Conservation (phyloP, 1,140 invertebrate genomes). For the Nixonia krombeini region DNA sequence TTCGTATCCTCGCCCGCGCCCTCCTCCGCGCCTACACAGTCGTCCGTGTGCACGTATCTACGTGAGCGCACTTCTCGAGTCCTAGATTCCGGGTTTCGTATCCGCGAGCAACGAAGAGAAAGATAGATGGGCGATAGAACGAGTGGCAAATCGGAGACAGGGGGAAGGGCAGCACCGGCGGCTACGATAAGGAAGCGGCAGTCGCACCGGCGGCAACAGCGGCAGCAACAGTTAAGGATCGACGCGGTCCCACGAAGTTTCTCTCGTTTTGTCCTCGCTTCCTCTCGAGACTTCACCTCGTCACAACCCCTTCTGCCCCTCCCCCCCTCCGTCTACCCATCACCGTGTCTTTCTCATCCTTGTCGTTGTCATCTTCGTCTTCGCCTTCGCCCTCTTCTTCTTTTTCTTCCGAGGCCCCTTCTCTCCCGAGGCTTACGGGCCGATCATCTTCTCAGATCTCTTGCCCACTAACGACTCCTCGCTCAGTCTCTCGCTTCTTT, state of each 20-base stretch:
- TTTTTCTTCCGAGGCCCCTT: too few species aligned
- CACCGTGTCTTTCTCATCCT: too few species aligned
- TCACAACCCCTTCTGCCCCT: too few species aligned
- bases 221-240: constrained; percentile 34
- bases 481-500: constrained; percentile 3
- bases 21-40: too few species aligned
- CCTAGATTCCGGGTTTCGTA: constrained; percentile 60
- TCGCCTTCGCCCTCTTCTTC: too few species aligned
- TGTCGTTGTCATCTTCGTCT: too few species aligned
- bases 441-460: constrained; percentile 26
- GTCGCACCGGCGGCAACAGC: background rate
- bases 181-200: too few species aligned
- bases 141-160: constrained; percentile 23
- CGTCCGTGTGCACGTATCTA: too few species aligned
- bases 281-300: too few species aligned
- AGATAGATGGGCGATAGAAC: constrained; percentile 27
- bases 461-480: constrained; percentile 3
- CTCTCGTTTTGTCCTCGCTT: constrained; percentile 47
- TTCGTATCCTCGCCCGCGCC: too few species aligned
- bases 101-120: constrained; percentile 54
- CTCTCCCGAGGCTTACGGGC: too few species aligned
- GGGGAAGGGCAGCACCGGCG: constrained; percentile 13
- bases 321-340: constrained; percentile 8
- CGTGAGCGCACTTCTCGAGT: too few species aligned
- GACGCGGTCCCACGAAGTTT: constrained; percentile 61